These are phyloP conservation scores for Thaumetopoea pityocampa DNA, from an alignment of 1,140 invertebrate genomes.

Conservation along the genomic window DNA sequence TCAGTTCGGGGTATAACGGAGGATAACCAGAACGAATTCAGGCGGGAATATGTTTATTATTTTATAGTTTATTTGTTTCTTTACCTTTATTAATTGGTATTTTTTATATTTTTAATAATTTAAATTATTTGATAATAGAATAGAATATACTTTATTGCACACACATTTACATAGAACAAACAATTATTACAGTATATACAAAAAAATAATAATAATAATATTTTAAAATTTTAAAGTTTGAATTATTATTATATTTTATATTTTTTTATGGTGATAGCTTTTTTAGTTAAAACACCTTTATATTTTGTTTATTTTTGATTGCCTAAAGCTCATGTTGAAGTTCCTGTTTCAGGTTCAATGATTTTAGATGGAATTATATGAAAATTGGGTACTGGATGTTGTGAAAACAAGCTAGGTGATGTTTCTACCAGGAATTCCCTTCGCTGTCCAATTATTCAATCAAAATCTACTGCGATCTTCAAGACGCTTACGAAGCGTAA, in stretches of 20 bases:
- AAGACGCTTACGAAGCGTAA: too few species aligned
- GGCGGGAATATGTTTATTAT: slow-evolving; percentile 78
- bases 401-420: too few species aligned
- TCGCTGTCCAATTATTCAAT: too few species aligned
- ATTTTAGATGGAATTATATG: slow-evolving; percentile 83
- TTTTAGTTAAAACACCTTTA: slow-evolving; percentile 84
- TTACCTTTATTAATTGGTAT: slow-evolving; percentile 77
- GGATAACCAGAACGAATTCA: slow-evolving; percentile 79
- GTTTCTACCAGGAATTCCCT: too few species aligned
- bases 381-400: too few species aligned
- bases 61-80: slow-evolving; percentile 80
- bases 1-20: too few species aligned
- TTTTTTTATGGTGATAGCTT: slow-evolving; percentile 73
- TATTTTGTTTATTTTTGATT: slow-evolving; percentile 83
- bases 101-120: slow-evolving; percentile 71
- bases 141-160: too few species aligned
- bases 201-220: too few species aligned
- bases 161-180: too few species aligned
- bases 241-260: slow-evolving; percentile 72
- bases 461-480: too few species aligned
- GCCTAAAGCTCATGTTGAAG: slow-evolving; percentile 85
- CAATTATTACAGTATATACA: too few species aligned
- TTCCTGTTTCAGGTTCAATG: slow-evolving; percentile 82
- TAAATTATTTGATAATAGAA: slow-evolving; percentile 63
- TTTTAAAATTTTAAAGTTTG: slow-evolving; percentile 62